A percentile compares a stretch with the other conserved stretches of the same genome.
Conservation (phyloP, 2,888 invertebrate species). For the Drosophila acutilabella region DNA sequence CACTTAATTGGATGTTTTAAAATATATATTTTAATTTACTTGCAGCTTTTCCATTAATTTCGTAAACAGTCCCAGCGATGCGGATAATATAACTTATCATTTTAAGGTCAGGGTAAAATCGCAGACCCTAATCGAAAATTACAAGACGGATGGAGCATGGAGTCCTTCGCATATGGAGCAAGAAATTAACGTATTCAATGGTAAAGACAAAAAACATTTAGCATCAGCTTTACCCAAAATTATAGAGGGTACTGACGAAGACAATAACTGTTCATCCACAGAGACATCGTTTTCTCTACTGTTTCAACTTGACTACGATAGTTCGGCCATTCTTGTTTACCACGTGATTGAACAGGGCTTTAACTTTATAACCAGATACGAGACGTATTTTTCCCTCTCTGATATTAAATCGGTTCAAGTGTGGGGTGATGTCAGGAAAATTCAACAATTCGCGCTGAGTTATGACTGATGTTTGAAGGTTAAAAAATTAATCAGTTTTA, state of each 20-base stretch:
- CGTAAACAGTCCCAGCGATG: constrained; percentile 74
- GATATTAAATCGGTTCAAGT: constrained; percentile 83
- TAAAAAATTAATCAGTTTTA: constrained; percentile 32
- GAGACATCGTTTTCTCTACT: constrained; percentile 82
- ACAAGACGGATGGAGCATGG: constrained; percentile 82
- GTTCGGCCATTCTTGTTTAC: constrained; percentile 76
- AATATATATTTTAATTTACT: neutral
- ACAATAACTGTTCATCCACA: constrained; percentile 79
- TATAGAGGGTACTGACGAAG: constrained; percentile 43
- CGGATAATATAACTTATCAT: constrained; percentile 82
- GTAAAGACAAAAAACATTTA: constrained; percentile 55
- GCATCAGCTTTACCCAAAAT: constrained; percentile 27
- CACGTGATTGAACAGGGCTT: constrained; percentile 74
- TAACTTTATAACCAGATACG: constrained; percentile 75
- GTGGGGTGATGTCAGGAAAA: constrained; percentile 84
- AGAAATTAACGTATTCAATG: constrained; percentile 72
- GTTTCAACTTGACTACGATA: constrained; percentile 73
- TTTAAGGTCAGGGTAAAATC: constrained; percentile 78
- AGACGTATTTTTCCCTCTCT: constrained; percentile 73
- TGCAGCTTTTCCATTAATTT: constrained; percentile 84
- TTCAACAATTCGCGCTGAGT: constrained; percentile 79
- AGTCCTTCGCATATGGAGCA: constrained; percentile 72
- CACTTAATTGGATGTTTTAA: neutral
- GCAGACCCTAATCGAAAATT: constrained; percentile 80
- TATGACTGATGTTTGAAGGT: constrained; percentile 68